Conservation (phyloP, 2,888 invertebrate species). For the Anarsia innoxiella region DNA sequence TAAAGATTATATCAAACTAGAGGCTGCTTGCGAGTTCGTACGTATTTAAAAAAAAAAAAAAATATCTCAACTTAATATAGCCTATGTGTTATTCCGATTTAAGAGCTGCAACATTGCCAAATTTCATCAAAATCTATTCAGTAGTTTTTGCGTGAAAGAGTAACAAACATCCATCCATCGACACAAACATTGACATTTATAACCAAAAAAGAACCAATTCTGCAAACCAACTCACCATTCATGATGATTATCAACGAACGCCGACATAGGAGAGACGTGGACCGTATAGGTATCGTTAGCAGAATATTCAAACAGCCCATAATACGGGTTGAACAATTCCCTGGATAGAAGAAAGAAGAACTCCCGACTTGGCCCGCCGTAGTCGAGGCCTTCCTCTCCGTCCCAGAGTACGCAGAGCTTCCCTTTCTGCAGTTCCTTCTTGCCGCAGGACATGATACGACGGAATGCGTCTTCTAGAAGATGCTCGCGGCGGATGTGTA, state of each 20-base stretch:
- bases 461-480: conserved; percentile 97
- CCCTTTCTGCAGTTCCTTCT: conserved; percentile 96
- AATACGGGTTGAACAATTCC: conserved; percentile 98
- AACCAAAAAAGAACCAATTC: too few species aligned
- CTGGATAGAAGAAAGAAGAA: conserved; percentile 98
- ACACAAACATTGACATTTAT: too few species aligned
- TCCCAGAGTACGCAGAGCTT: conserved; percentile 95
- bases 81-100: too few species aligned
- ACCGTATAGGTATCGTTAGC: conserved; percentile 98
- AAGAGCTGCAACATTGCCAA: too few species aligned
- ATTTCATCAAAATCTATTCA: too few species aligned
- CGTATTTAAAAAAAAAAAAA: too few species aligned
- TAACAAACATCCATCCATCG: too few species aligned
- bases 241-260: conserved; percentile 97
- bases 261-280: conserved; percentile 95
- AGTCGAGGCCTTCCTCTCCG: conserved; percentile 97
- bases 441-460: conserved; percentile 96
- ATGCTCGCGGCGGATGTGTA: conserved; percentile 94
- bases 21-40: too few species aligned
- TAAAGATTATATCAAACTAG: too few species aligned
- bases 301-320: conserved; percentile 98
- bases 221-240: conserved; percentile 86
- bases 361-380: conserved; percentile 97
- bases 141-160: too few species aligned
- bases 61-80: too few species aligned